Evolutionary conservation across 2,888 invertebrate genomes (phyloP), one percentile per base, ranked within the genome.

Genomic region (Synanthedon tipuliformis): DNA sequence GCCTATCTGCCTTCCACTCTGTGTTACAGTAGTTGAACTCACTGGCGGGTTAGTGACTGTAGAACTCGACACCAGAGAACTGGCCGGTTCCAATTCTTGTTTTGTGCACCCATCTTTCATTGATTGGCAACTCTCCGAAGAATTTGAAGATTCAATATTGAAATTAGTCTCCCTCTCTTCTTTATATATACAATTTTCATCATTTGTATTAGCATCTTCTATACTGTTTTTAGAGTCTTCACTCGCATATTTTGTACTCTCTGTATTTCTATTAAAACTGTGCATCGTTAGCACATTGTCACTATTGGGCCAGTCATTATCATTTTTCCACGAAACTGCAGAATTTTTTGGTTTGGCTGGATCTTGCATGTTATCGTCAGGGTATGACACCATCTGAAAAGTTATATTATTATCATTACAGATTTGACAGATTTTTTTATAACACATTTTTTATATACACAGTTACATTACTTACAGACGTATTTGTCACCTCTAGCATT

Each of bases 111-210:
- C 64, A 51, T 87, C 87, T 57, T 85, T 87, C 76, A 83, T 74
- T 18, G 87, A 87, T 50, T 87, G 84, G 64, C 83, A 83, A 57
- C 87, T 87, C 58, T 87, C 87, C 1, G 87, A 87, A 1, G 87
- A 87, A 56, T 86, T 87, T 41, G 87, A 87, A 7, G 84, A 85
- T 60, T 87, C 87, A 83, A 87, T 86, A 61, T 86, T 86, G 61
- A 73, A 87, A 61, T 85, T 87, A 23, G 84, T 73, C 69, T 86
- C 86, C 56, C 86, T 78, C 52, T 85, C 86, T 54, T 86, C 82
- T 64, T 85, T 86, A 56, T 78, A 83, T 74, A 84, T 78, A 59
- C 82, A 84, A 61, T 83, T 84, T 55, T 86, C 87, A 58, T 87
- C 87, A 68, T 83, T 86, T 56, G 81, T 71, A 61, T 77, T 80